These are phyloP conservation scores for Pedetes capensis DNA, from an alignment of 2,113 vertebrate genomes.

Conservation along the genomic window DNA sequence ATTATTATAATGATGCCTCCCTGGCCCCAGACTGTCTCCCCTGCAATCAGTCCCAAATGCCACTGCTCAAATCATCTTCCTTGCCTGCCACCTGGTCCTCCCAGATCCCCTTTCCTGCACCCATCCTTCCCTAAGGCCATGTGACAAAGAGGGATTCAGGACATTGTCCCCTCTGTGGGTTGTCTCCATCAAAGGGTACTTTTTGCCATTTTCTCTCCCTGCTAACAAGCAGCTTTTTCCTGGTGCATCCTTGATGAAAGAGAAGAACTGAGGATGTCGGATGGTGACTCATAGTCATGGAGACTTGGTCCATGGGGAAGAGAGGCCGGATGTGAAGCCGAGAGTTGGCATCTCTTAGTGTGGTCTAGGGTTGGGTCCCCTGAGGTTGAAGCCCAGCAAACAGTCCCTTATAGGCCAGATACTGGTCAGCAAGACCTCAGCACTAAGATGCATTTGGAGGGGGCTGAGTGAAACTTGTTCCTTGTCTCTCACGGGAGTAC, in stretches of 20 bases:
- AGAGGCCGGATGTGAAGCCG: background rate
- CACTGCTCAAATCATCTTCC: constrained; percentile 52
- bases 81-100: constrained; percentile 37
- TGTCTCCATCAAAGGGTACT: background rate
- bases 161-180: background rate
- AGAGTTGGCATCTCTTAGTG: background rate
- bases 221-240: background rate
- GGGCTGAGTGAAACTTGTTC: background rate
- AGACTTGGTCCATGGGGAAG: background rate
- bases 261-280: background rate
- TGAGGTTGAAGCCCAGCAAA: background rate
- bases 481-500: background rate
- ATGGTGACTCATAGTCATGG: accelerated
- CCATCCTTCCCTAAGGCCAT: background rate
- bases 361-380: background rate
- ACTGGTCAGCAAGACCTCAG: background rate
- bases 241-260: background rate
- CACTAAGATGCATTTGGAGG: background rate
- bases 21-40: constrained; percentile 64
- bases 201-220: background rate
- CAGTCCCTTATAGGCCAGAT: background rate
- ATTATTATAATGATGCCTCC: constrained; percentile 81
- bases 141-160: background rate
- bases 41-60: constrained; percentile 75
- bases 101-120: background rate